These are phyloP conservation scores for Heterohyrax brucei DNA, from an alignment of 2,797 vertebrate genomes.

Conservation along the genomic window DNA sequence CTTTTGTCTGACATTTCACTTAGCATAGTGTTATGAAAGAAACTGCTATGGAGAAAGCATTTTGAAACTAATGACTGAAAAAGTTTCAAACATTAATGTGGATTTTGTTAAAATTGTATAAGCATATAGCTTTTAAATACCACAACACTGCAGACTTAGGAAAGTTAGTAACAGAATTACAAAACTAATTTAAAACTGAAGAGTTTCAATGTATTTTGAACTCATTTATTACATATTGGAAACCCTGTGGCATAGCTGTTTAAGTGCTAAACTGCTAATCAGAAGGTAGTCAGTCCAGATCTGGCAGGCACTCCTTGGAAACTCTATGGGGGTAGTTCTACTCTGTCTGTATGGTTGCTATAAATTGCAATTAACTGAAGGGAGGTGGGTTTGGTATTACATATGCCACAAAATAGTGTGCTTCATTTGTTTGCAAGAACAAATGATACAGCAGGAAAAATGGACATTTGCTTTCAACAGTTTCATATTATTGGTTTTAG, in stretches of 20 bases:
- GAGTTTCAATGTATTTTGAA: slow-evolving; percentile 55
- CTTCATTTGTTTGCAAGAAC: slow-evolving; percentile 43
- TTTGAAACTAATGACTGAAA: slow-evolving; percentile 61
- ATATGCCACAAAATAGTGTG: slow-evolving; percentile 17
- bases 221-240: slow-evolving; percentile 39
- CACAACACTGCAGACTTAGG: slow-evolving; percentile 14
- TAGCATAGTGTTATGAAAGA: too few relatives aligned
- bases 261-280: too few relatives aligned
- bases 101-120: slow-evolving; percentile 55
- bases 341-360: too few relatives aligned
- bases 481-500: slow-evolving; percentile 30
- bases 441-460: slow-evolving; percentile 48
- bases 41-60: slow-evolving; percentile 29
- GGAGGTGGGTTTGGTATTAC: slow-evolving; percentile 1
- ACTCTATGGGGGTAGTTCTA: too few relatives aligned
- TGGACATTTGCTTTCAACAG: slow-evolving; percentile 32
- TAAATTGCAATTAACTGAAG: too few relatives aligned
- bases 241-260: too few relatives aligned
- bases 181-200: slow-evolving; percentile 56
- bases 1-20: background rate
- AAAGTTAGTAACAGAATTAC: slow-evolving; percentile 58
- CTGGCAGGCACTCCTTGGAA: too few relatives aligned
- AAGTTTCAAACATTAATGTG: slow-evolving; percentile 43
- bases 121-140: slow-evolving; percentile 58
- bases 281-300: too few relatives aligned